A percentile compares a stretch with the other conserved stretches of the same genome.
Evolutionary conservation across 2,888 invertebrate species (phyloP).

Genomic region (Sarcophaga variegata): DNA sequence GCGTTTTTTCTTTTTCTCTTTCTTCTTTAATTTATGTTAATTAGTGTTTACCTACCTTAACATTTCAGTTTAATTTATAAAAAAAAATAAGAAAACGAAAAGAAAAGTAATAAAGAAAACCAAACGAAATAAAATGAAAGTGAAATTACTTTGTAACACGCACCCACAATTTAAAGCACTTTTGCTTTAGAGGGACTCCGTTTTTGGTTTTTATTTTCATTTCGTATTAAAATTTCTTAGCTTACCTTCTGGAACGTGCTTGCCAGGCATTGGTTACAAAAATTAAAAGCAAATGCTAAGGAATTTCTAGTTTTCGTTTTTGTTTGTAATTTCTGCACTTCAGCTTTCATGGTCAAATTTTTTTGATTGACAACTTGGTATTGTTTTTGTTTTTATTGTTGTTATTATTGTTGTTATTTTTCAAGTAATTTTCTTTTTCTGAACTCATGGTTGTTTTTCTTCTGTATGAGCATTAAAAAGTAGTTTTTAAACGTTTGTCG

Average conservation of each 20-base stretch:
- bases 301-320: slow-evolving; percentile 33
- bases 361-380: slow-evolving; percentile 40
- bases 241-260: slow-evolving; percentile 54
- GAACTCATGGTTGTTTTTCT: slow-evolving; percentile 5
- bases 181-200: slow-evolving; percentile 33
- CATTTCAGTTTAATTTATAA: slow-evolving; percentile 32
- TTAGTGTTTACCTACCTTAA: slow-evolving; percentile 49
- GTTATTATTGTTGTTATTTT: not conserved
- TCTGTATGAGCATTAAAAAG: not conserved
- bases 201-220: slow-evolving; percentile 26
- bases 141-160: slow-evolving; percentile 65
- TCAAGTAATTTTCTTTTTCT: slow-evolving; percentile 9
- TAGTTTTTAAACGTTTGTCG: slow-evolving; percentile 40
- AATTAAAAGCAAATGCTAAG: slow-evolving; percentile 7
- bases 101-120: not conserved
- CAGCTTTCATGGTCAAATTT: slow-evolving; percentile 59
- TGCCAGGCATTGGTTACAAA: not conserved
- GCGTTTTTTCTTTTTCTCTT: too few relatives aligned
- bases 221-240: slow-evolving; percentile 27
- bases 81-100: slow-evolving; percentile 43
- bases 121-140: slow-evolving; percentile 57
- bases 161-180: slow-evolving; percentile 55
- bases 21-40: slow-evolving; percentile 55
- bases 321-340: slow-evolving; percentile 35
- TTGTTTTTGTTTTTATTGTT: not conserved